These are phyloP conservation scores for Zaprionus vittiger DNA, from an alignment of 1,140 invertebrate species.

Conservation along the genomic window DNA sequence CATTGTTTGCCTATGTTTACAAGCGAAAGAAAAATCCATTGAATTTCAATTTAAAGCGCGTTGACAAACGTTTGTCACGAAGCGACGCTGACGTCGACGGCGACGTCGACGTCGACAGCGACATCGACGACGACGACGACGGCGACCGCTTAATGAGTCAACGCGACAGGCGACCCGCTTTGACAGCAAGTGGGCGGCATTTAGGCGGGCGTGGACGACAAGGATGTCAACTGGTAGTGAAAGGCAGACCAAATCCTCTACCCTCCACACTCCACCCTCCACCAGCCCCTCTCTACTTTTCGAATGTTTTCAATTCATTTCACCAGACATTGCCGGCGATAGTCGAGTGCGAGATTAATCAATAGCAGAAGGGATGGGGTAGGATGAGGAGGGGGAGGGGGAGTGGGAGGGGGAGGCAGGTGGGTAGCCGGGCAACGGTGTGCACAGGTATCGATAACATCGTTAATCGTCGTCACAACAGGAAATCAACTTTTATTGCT, in stretches of 20 bases:
- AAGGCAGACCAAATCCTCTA: neutral
- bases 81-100: slow-evolving; percentile 22
- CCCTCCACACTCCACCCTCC: neutral
- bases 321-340: neutral
- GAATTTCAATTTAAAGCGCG: slow-evolving; percentile 66
- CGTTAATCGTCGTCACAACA: slow-evolving; percentile 5
- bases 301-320: slow-evolving; percentile 9
- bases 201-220: slow-evolving; percentile 9
- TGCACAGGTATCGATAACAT: slow-evolving; percentile 6
- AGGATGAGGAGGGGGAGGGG: too few relatives aligned
- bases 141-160: slow-evolving; percentile 44
- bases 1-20: slow-evolving; percentile 56
- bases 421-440: neutral
- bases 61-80: slow-evolving; percentile 66
- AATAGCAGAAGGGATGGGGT: neutral
- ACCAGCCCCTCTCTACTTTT: neutral
- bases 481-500: slow-evolving; percentile 7
- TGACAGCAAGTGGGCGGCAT: neutral
- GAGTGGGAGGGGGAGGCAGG: too few relatives aligned
- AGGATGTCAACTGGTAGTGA: neutral
- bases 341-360: slow-evolving; percentile 6
- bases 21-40: slow-evolving; percentile 64
- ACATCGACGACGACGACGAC: slow-evolving; percentile 20
- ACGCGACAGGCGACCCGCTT: neutral
- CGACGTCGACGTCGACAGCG: slow-evolving; percentile 28